Conservation (phyloP, 2,113 vertebrate genomes). For the Pitta sordida region DNA sequence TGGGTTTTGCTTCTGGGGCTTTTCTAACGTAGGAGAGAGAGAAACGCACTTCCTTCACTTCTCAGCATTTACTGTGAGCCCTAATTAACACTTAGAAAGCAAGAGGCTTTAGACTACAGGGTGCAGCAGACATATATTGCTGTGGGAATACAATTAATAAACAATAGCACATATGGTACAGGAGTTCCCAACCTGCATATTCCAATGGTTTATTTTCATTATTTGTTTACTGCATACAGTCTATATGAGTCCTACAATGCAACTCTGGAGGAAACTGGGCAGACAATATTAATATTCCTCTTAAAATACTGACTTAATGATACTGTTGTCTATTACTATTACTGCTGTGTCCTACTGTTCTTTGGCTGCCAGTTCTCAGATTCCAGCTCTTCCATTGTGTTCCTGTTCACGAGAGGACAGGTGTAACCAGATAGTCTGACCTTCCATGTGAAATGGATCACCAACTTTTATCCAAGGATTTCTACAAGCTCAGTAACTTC, state of each 20-base stretch:
- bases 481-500: not conserved
- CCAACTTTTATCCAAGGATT: not conserved
- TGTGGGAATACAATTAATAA: not conserved
- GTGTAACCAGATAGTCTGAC: not conserved
- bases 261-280: not conserved
- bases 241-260: not conserved
- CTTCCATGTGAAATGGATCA: not conserved
- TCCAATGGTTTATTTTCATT: not conserved
- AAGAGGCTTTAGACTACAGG: not conserved
- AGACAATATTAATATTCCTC: not conserved
- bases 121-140: not conserved
- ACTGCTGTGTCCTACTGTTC: not conserved
- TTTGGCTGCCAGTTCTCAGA: not conserved
- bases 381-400: not conserved
- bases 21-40: not conserved
- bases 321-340: not conserved
- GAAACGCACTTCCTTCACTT: not conserved
- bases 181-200: not conserved
- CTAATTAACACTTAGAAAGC: not conserved
- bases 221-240: not conserved
- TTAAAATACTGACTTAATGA: not conserved
- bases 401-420: not conserved
- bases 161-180: not conserved
- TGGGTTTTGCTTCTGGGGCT: not conserved
- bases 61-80: not conserved